Evolutionary conservation across 2,888 invertebrate species (phyloP).

Genomic region (Drosophila paranaensis): DNA sequence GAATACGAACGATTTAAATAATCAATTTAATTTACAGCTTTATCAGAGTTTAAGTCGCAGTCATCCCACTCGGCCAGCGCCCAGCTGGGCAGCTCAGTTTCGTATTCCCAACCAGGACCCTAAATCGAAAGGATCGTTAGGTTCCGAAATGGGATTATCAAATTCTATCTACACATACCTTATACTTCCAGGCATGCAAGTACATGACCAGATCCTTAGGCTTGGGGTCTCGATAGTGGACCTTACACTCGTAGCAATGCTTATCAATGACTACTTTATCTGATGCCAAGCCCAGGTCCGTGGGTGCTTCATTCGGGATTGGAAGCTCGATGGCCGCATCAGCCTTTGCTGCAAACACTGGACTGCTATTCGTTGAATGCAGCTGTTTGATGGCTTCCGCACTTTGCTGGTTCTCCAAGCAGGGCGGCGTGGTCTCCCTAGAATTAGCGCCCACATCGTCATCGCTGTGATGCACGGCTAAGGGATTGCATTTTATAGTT

Average conservation of each 20-base stretch:
- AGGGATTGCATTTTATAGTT: not conserved
- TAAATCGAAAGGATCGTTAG: constrained; percentile 83
- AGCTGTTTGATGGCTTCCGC: constrained; percentile 34
- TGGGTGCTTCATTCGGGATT: constrained; percentile 8
- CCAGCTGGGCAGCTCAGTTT: constrained; percentile 97
- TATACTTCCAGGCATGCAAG: constrained; percentile 97
- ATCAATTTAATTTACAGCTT: constrained; percentile 41
- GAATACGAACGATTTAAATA: constrained; percentile 1
- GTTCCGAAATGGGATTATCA: not conserved
- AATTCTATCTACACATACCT: constrained; percentile 85
- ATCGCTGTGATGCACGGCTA: constrained; percentile 85
- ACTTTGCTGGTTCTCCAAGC: constrained; percentile 87
- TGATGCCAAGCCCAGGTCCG: constrained; percentile 72
- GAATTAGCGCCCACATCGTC: constrained; percentile 89
- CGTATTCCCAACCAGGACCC: constrained; percentile 98
- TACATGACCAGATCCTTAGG: constrained; percentile 97
- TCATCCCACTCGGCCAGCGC: constrained; percentile 85
- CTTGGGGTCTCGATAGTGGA: constrained; percentile 95
- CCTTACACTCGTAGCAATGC: constrained; percentile 97
- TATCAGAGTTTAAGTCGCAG: constrained; percentile 39
- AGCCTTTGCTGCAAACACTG: constrained; percentile 31
- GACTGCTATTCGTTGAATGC: constrained; percentile 27
- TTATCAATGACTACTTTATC: constrained; percentile 92
- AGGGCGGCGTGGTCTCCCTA: constrained; percentile 89
- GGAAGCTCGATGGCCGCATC: constrained; percentile 27